Base-by-base conservation (phyloP, 2,888 invertebrate genomes). In the Agrenia bidenticulata region DNA sequence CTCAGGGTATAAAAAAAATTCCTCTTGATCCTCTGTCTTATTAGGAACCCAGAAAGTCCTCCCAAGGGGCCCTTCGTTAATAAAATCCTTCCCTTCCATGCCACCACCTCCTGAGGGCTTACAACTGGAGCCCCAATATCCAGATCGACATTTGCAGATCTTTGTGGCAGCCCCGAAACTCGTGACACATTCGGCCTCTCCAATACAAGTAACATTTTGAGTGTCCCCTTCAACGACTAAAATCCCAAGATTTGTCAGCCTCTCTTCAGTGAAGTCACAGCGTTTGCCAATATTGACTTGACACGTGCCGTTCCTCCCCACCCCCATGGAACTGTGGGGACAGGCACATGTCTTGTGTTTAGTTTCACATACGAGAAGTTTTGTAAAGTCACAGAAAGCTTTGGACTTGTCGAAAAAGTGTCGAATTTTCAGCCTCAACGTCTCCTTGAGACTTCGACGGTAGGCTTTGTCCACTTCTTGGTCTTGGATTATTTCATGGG, bases 271-370 rank as follows among this genome's bases (percentile, higher is more conserved):
- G 21, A 45, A 26, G 45, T 42, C 58, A 45, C 58, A 58, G 11
- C 26, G 42, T 26, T 58, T 58, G 7, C 58, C 58, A 5, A 45
- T 45, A 26, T 58, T 58, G 2, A 58, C 23, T n/a, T 24, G 60
- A 45, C 67, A 67, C 23, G 42, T 24, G n/a, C 64, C 67, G 1
- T 61, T 57, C 9, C 58, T 49, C 5, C 51, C 51, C 2, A 24
- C 23, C 13, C 51, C 51, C 61, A 67, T 61, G 2, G 64, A 61
- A 1, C 55, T 53, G 50, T 67, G 64, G 17, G 67, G 63, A 59
- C 67, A 67, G 1, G 57, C 58, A 61, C 67, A 67, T 1, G 61
- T 56, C 17, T 53, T 37, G 27, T 37, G 49, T 1, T 56, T 39
- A 24, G 55, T 51, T 45, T 67, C 58, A 37, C 67, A 67, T 2